Evolutionary conservation across 1,140 invertebrate genomes (phyloP).

Genomic region (Polyergus mexicanus): DNA sequence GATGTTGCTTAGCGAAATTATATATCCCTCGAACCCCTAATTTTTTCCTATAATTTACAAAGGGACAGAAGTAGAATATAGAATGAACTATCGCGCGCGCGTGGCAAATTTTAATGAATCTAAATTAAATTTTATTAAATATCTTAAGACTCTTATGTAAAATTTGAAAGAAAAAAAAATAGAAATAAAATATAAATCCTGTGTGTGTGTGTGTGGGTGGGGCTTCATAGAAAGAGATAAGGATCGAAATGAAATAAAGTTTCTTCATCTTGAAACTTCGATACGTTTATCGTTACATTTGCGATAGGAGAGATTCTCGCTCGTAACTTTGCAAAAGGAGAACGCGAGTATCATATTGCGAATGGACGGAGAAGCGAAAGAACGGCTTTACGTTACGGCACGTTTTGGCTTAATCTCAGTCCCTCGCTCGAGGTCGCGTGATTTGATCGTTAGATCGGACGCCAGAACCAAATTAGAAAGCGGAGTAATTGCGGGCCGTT

Average conservation of each 20-base stretch:
- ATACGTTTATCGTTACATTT: background rate
- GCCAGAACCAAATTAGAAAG: slow-evolving; percentile 81
- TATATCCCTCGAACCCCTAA: background rate
- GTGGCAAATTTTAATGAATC: background rate
- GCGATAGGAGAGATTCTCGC: background rate
- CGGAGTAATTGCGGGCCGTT: slow-evolving; percentile 81
- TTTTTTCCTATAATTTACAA: background rate
- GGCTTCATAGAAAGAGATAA: no score
- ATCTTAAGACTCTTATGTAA: background rate
- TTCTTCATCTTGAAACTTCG: background rate
- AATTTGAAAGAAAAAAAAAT: background rate
- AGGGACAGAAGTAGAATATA: no score
- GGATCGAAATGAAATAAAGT: background rate
- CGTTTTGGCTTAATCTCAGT: slow-evolving; percentile 69
- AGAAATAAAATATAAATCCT: background rate
- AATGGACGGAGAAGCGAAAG: background rate
- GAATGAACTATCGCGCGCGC: background rate
- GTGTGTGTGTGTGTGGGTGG: no score
- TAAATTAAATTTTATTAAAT: no score
- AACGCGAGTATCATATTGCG: slow-evolving; percentile 19
- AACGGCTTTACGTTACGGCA: slow-evolving; percentile 62
- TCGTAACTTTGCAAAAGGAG: background rate
- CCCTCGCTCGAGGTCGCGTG: slow-evolving; percentile 75
- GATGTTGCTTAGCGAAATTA: background rate
- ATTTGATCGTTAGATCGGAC: slow-evolving; percentile 81